phyloP scores from a whole-genome alignment of 2,113 vertebrate species.

The Cephalopholis sonnerati region DNA sequence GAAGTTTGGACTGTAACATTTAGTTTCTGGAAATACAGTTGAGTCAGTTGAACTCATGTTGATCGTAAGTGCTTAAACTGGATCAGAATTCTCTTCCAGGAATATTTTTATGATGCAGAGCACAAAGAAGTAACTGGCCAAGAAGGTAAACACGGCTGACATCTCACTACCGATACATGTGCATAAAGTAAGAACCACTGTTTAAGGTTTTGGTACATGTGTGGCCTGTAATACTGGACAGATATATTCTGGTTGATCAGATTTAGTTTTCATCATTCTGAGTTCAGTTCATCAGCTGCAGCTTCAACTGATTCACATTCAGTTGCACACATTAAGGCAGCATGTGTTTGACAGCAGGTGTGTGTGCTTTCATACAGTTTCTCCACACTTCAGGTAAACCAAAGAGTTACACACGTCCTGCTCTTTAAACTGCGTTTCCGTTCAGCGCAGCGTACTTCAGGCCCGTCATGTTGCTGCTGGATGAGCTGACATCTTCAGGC shows the following conservation, averaged over 20 bases:
- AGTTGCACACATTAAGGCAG: neutral
- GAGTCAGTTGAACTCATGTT: neutral
- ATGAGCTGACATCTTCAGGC: constrained; percentile 84
- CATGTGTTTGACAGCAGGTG: neutral
- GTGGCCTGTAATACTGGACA: constrained; percentile 1
- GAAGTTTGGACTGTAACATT: neutral
- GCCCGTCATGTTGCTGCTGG: constrained; percentile 65
- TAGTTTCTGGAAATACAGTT: neutral
- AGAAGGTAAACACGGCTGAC: constrained; percentile 42
- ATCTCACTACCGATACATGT: neutral
- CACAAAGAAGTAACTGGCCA: constrained; percentile 37
- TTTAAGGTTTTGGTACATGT: constrained; percentile 3
- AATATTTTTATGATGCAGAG: constrained; percentile 4
- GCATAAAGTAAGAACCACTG: constrained; percentile 1
- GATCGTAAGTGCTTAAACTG: constrained; percentile 6
- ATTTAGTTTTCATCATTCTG: neutral
- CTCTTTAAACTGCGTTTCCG: constrained; percentile 48
- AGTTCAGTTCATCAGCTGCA: too few species aligned
- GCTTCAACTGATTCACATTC: neutral
- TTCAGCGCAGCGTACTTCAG: constrained; percentile 53
- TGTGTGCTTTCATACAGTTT: too few species aligned
- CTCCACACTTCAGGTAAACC: neutral
- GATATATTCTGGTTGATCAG: neutral
- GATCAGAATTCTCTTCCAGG: neutral
- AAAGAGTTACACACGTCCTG: accelerated